Evolutionary conservation across 2,888 invertebrate genomes (phyloP).

Genomic region (Ischnura elegans): DNA sequence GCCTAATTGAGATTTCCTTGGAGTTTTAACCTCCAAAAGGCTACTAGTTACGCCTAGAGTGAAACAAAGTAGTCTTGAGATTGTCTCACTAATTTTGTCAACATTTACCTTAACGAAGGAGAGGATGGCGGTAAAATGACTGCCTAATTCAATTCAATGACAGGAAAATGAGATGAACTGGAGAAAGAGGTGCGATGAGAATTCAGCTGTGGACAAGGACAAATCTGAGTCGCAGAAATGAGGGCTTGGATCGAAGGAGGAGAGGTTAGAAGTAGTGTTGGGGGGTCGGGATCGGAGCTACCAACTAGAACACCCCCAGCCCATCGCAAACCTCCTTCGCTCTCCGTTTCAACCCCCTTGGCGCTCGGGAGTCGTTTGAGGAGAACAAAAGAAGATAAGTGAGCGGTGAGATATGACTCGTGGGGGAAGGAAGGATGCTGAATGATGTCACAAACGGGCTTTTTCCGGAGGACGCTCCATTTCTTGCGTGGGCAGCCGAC

Average conservation of each 20-base stretch:
- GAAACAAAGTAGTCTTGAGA: too few relatives aligned
- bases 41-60: too few relatives aligned
- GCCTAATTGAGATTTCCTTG: too few relatives aligned
- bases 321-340: background rate
- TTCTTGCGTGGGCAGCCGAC: slow-evolving; percentile 4
- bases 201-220: slow-evolving; percentile 44
- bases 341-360: background rate
- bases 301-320: background rate
- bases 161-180: too few relatives aligned
- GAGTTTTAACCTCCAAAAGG: too few relatives aligned
- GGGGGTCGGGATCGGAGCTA: background rate
- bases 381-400: slow-evolving; percentile 65
- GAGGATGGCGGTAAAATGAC: too few relatives aligned
- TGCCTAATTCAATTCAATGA: too few relatives aligned
- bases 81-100: too few relatives aligned
- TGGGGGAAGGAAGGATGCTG: slow-evolving; percentile 23
- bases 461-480: background rate
- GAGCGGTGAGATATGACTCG: slow-evolving; percentile 49
- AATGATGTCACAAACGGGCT: slow-evolving; percentile 36
- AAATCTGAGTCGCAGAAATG: slow-evolving; percentile 41
- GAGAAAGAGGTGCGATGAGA: too few relatives aligned
- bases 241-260: background rate
- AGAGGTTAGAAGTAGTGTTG: too few relatives aligned
- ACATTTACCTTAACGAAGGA: too few relatives aligned
- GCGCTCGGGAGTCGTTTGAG: slow-evolving; percentile 3